Conservation (phyloP, 2,113 vertebrate genomes). For the Sander vitreus region DNA sequence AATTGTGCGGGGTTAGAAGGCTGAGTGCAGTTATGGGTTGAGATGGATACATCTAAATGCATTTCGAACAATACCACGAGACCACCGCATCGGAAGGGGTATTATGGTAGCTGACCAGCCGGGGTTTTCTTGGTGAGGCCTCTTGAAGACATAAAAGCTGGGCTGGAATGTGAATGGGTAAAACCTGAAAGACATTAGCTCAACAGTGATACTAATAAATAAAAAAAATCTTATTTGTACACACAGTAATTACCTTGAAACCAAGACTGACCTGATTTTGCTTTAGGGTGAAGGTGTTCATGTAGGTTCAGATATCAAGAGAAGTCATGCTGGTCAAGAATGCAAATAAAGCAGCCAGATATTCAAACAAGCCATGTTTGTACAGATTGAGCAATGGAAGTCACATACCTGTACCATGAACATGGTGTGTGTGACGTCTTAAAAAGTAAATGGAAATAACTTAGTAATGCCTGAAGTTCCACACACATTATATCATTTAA, state of each 20-base stretch:
- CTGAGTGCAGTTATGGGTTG: conserved; percentile 72
- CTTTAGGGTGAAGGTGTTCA: background rate
- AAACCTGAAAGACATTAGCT: background rate
- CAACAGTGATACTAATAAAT: background rate
- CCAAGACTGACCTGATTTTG: background rate
- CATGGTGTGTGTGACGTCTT: background rate
- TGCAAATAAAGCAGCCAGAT: conserved; percentile 35
- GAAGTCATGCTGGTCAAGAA: background rate
- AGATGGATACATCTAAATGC: conserved; percentile 41
- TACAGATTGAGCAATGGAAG: background rate
- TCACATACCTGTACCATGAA: background rate
- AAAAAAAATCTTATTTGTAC: background rate
- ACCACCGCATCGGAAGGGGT: conserved; percentile 38
- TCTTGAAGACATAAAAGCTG: background rate
- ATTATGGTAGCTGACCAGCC: conserved; percentile 25
- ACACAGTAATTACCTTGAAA: background rate
- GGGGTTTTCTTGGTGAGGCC: conserved; percentile 17
- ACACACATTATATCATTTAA: background rate
- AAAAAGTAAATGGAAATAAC: background rate
- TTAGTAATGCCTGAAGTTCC: background rate
- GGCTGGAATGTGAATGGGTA: background rate
- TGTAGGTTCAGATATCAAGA: background rate
- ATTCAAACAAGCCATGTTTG: conserved; percentile 36
- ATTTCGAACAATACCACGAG: conserved; percentile 62
- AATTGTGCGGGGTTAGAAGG: conserved; percentile 26